These are phyloP conservation scores for Lutraria lutraria DNA, from an alignment of 2,888 invertebrate species.

Conservation along the genomic window DNA sequence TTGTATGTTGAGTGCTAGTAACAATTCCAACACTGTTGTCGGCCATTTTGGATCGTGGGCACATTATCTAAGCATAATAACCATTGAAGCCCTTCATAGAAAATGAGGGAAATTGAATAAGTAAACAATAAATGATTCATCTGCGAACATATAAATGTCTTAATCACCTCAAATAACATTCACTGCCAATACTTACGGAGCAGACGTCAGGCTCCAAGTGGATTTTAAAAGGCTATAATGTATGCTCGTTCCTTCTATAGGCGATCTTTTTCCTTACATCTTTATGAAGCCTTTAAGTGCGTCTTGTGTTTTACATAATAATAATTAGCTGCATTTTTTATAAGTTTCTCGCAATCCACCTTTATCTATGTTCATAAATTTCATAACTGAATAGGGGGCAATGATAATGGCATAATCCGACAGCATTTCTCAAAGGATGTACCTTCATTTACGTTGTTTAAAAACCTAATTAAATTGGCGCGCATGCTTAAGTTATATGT, in stretches of 20 bases:
- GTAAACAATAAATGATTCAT: too few relatives aligned
- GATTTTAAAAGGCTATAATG: neutral
- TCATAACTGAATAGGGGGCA: neutral
- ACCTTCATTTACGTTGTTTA: constrained; percentile 11
- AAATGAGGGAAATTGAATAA: too few relatives aligned
- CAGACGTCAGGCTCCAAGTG: neutral
- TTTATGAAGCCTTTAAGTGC: neutral
- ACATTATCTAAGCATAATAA: too few relatives aligned
- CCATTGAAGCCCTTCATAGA: too few relatives aligned
- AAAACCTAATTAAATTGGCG: constrained; percentile 36
- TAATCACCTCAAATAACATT: too few relatives aligned
- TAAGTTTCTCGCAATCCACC: neutral
- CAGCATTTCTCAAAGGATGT: neutral
- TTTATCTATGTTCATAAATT: neutral
- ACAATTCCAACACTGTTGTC: too few relatives aligned
- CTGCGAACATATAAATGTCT: too few relatives aligned
- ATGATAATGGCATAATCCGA: neutral
- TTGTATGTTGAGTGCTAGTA: too few relatives aligned
- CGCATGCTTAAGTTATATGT: constrained; percentile 24
- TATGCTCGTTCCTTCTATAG: neutral
- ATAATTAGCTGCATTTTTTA: neutral
- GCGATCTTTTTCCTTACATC: neutral
- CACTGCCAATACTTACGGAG: neutral
- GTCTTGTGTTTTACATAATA: neutral
- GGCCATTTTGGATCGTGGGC: too few relatives aligned